Evolutionary conservation across 2,888 invertebrate genomes (phyloP), one percentile per base, ranked within the genome.

Genomic region (Megamerina dolium): DNA sequence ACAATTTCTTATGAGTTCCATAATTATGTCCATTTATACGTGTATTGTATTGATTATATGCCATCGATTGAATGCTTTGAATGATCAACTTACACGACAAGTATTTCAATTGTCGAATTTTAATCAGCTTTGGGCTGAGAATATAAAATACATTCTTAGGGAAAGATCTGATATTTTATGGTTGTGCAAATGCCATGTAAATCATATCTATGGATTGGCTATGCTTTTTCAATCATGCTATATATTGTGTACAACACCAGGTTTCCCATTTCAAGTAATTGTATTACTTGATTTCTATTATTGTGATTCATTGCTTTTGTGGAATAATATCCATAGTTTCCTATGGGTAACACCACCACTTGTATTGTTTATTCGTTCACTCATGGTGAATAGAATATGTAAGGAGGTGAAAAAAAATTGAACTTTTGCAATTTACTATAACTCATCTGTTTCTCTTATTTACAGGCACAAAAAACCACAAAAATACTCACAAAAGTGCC

Each of bases 401-500:
- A 26, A 19, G 8, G 43, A 48, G 50, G 46, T 48, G 48, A 31
- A 35, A 16, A 14, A 29, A 19, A 31, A 27, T 12, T 16, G 13
- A 21, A 21, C 9, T 9, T 31, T 21, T n/a, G 16, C 17, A 13
- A 13, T 17, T 21, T 29, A 21, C 26, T 16, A 10, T 29, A 29
- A 27, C 16, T 19, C 29, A 26, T 32, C 35, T 33, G 8, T 33
- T 40, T 36, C 13, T 8, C 12, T 43, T 21, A 23, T 37, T 58
- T 54, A 9, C 40, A 65, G 65, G 63, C 61, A 12, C 59, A 62
- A 13, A 60, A 59, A 45, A 65, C 65, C 4, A 51, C 56, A 4
- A 57, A 56, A 38, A 64, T 65, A 29, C 45, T 65, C 3, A 43
- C 57, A 0, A 61, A 59, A 54, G 51, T 63, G 23, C 58, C 59